Conservation (phyloP, 2,113 vertebrate genomes). For the Sterrhoptilus dennistouni region DNA sequence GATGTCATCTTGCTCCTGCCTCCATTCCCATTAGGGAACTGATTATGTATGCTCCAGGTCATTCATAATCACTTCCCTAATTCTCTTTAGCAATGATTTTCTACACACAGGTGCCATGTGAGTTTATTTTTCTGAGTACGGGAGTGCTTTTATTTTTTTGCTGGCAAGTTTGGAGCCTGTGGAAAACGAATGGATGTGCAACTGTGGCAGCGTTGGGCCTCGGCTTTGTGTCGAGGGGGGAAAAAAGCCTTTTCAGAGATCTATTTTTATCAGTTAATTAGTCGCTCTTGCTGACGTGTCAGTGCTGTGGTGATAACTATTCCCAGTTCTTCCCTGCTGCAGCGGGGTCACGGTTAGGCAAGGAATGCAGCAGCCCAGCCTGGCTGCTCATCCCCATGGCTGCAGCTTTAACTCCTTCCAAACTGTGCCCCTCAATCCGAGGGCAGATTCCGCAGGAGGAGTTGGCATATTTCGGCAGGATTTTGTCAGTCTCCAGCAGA, state of each 20-base stretch:
- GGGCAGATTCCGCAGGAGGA: not conserved
- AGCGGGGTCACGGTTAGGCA: not conserved
- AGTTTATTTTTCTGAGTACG: not conserved
- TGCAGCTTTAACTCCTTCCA: not conserved
- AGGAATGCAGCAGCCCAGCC: not conserved
- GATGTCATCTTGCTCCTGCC: not conserved
- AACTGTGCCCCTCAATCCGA: not conserved
- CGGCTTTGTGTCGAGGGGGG: not conserved
- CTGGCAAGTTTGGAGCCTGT: not conserved
- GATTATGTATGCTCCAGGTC: not conserved
- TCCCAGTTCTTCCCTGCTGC: not conserved
- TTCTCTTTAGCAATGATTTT: not conserved
- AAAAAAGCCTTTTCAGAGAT: not conserved
- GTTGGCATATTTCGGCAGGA: accelerated
- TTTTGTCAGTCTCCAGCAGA: not conserved
- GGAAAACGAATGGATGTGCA: not conserved
- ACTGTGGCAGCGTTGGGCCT: not conserved
- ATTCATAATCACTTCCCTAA: not conserved
- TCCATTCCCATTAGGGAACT: not conserved
- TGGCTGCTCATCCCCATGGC: not conserved
- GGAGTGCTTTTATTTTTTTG: not conserved
- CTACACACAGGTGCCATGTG: accelerated
- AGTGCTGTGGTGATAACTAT: not conserved
- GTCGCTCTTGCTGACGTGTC: conserved; percentile 12
- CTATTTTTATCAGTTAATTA: conserved; percentile 60